Evolutionary conservation across 2,888 invertebrate species (phyloP).

Genomic region (Linnaemya tessellans): DNA sequence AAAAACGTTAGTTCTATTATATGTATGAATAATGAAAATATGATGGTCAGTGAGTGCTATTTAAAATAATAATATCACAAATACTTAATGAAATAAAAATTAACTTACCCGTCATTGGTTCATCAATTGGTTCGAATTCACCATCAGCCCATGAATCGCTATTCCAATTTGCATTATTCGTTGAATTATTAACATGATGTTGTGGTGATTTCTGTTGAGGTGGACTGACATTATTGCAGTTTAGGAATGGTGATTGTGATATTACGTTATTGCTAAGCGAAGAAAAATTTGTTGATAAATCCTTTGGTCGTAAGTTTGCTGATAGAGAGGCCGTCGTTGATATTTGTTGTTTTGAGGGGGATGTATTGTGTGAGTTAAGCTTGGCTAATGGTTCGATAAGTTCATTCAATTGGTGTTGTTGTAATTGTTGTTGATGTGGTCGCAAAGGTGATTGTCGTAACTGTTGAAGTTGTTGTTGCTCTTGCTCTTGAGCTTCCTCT

Average conservation of each 20-base stretch:
- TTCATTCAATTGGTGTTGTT: conserved; percentile 80
- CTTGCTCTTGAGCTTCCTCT: conserved; percentile 82
- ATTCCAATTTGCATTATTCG: conserved; percentile 83
- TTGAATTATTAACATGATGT: conserved; percentile 80
- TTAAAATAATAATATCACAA: neutral
- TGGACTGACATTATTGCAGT: conserved; percentile 82
- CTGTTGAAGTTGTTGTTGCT: conserved; percentile 79
- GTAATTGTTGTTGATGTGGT: conserved; percentile 80
- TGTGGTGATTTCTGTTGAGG: conserved; percentile 75
- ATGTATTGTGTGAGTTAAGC: conserved; percentile 78
- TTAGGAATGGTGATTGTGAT: conserved; percentile 78
- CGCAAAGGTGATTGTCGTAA: conserved; percentile 75
- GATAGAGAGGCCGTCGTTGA: conserved; percentile 71
- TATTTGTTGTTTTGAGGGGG: conserved; percentile 75
- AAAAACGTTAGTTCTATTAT: no score
- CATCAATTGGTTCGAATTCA: conserved; percentile 92
- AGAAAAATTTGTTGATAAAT: conserved; percentile 76
- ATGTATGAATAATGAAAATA: no score
- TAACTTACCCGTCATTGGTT: conserved; percentile 84
- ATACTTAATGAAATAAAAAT: neutral
- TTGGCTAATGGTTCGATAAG: conserved; percentile 80
- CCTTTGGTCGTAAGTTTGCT: conserved; percentile 80
- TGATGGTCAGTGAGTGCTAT: conserved; percentile 39
- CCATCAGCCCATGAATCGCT: conserved; percentile 89
- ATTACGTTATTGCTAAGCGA: conserved; percentile 76